Evolutionary conservation across 2,113 vertebrate genomes (phyloP).

Genomic region (Myxocyprinus asiaticus): DNA sequence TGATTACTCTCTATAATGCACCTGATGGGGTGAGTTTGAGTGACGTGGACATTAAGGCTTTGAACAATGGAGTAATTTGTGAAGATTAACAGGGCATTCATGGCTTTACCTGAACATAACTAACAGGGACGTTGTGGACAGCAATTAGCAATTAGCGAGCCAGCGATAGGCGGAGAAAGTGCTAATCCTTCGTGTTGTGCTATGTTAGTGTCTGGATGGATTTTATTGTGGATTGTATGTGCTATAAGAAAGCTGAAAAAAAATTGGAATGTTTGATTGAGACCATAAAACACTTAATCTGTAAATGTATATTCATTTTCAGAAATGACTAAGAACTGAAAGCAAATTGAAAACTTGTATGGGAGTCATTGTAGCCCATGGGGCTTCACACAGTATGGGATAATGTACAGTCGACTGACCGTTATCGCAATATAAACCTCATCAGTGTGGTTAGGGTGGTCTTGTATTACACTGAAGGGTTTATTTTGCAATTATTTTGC

Average conservation of each 20-base stretch:
- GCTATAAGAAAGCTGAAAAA: background rate
- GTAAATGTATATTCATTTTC: background rate
- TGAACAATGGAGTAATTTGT: slow-evolving; percentile 34
- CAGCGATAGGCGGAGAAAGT: background rate
- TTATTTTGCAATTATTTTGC: too few species aligned
- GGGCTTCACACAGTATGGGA: too few species aligned
- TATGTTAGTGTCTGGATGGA: background rate
- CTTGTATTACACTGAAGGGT: too few species aligned
- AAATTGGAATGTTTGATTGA: background rate
- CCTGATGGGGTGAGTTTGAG: slow-evolving; percentile 32
- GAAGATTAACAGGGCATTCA: slow-evolving; percentile 43
- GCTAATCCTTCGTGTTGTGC: slow-evolving; percentile 9
- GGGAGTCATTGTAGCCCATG: too few species aligned
- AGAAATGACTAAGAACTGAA: background rate
- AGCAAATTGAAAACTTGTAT: background rate
- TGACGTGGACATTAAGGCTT: slow-evolving; percentile 7
- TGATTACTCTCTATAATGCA: slow-evolving; percentile 28
- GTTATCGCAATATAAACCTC: too few species aligned
- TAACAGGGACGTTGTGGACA: slow-evolving; percentile 1
- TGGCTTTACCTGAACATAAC: slow-evolving; percentile 13
- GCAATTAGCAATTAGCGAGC: slow-evolving; percentile 35
- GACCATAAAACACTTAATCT: background rate
- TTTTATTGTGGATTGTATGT: background rate
- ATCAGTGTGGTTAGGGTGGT: too few species aligned
- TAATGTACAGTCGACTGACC: too few species aligned